Evolutionary conservation across 2,888 invertebrate genomes (phyloP), one percentile per base, ranked within the genome.

Genomic region (Nephrotoma guestfalica): DNA sequence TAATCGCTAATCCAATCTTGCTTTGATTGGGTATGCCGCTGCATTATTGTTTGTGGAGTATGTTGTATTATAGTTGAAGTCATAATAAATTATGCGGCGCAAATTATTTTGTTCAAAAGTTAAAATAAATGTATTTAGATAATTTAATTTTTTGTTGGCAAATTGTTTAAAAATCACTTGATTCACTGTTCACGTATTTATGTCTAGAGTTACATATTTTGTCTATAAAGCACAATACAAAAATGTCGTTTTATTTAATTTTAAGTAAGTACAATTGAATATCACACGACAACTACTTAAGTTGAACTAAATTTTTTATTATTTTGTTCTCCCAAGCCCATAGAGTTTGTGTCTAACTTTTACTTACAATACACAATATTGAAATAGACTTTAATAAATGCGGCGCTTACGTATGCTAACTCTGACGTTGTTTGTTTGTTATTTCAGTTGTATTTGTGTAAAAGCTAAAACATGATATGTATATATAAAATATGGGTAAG

Each of bases 41-140:
- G 84, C 42, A 41, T 84, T 41, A n/a, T n/a, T 43, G 91, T 90
- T 91, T 91, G 91, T 87, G 89, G 89, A 9, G 30, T 18, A 71
- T 71, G 71, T 88, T 91, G 91, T 86, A 91, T 88, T 88, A 91
- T 89, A 88, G 91, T 90, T 89, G 91, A 91, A 91, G 91, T 91
- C 91, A 91, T 91, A 90, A 89, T 90, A 89, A 84, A 71, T 30
- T 30, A 30, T 9, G 13, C 9, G 9, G 3, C 11, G 30, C 7
- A 15, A 57, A 57, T 11, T 71, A 30, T 71, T 71, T 57, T 18
- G 57, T 18, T 9, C 71, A 30, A 18, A 51, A 15, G 5, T 71
- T 30, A 71, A 71, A 71, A 71, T 71, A 30, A 9, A 71, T 47
- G 11, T 43, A 43, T 13, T 30, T 30, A 30, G 30, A 30, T 47